Conservation (phyloP, 2,113 vertebrate species). For the Vireo altiloquus region DNA sequence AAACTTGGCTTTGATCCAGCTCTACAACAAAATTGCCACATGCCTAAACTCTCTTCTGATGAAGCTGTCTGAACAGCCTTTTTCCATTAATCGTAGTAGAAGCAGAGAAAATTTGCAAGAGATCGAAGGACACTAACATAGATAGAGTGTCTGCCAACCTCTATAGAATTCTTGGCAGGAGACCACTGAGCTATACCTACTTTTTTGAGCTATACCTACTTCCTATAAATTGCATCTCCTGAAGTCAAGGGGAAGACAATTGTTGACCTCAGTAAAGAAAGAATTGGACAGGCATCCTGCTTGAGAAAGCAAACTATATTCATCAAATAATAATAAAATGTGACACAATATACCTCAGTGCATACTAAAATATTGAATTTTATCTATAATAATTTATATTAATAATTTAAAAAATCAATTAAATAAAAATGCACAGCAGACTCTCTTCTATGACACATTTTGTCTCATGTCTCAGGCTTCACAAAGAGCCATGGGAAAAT, state of each 20-base stretch:
- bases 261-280: neutral
- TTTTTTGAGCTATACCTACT: neutral
- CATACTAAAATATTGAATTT: neutral
- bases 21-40: neutral
- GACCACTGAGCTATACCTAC: rapidly evolving
- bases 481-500: neutral
- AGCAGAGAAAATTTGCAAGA: neutral
- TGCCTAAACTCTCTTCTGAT: neutral
- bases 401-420: neutral
- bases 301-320: neutral
- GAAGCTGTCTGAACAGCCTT: neutral
- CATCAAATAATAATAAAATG: neutral
- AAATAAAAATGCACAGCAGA: neutral
- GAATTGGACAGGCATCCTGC: neutral
- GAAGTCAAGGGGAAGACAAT: neutral
- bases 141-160: neutral
- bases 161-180: neutral
- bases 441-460: neutral
- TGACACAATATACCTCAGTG: neutral
- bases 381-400: neutral
- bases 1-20: neutral
- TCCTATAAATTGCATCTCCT: neutral
- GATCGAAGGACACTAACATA: neutral
- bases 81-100: neutral
- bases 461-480: neutral